Evolutionary conservation across 2,888 invertebrate species (phyloP).

Genomic region (Octodonta nipae): DNA sequence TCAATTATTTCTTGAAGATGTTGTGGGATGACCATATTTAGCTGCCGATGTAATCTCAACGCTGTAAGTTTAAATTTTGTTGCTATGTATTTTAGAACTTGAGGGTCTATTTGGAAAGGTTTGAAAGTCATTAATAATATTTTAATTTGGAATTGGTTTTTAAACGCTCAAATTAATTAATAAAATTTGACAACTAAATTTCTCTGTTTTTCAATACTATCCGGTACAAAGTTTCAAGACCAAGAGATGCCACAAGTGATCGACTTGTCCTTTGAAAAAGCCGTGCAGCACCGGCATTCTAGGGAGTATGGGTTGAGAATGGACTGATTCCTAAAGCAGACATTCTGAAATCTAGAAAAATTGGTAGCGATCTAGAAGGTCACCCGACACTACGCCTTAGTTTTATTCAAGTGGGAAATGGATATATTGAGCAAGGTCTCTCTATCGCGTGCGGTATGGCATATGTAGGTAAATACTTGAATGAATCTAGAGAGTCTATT

Average conservation of each 20-base stretch:
- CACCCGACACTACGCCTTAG: constrained; percentile 93
- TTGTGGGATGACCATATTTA: too few species aligned
- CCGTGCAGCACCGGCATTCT: constrained; percentile 94
- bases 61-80: too few species aligned
- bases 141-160: too few species aligned
- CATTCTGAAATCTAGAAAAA: constrained; percentile 71
- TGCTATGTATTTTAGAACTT: too few species aligned
- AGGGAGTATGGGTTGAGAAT: constrained; percentile 97
- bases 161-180: too few species aligned
- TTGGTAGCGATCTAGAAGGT: constrained; percentile 90
- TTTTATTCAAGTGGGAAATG: constrained; percentile 97
- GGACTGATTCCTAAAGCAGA: constrained; percentile 75
- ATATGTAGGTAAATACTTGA: constrained; percentile 78
- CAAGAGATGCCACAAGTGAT: constrained; percentile 79
- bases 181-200: too few species aligned
- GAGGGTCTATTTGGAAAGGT: too few species aligned
- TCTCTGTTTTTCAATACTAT: constrained; percentile 96
- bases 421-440: constrained; percentile 91
- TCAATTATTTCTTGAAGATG: too few species aligned
- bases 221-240: constrained; percentile 76
- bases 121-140: too few species aligned
- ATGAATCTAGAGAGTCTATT: constrained; percentile 83
- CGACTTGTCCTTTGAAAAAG: constrained; percentile 95
- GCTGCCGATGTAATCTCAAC: too few species aligned
- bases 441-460: constrained; percentile 96